These are phyloP conservation scores for Coregonus sp. DNA, from an alignment of 2,797 vertebrate species.

Conservation along the genomic window DNA sequence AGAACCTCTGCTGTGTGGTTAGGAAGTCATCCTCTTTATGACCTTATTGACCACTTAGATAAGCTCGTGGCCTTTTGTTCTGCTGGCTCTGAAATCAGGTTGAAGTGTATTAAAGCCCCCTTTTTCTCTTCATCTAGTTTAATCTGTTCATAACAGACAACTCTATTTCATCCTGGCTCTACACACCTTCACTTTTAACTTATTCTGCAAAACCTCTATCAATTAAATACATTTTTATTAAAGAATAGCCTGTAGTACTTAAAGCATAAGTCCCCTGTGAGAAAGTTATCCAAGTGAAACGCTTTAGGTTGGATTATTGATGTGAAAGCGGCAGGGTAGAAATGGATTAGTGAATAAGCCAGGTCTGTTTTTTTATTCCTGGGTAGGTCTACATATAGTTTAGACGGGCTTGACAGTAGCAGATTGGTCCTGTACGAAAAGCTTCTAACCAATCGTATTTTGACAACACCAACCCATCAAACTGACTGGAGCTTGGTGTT, in stretches of 20 bases:
- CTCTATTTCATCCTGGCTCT: neutral
- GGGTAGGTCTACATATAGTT: neutral
- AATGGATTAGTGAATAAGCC: neutral
- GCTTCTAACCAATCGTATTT: neutral
- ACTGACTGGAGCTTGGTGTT: neutral
- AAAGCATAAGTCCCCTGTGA: constrained; percentile 2
- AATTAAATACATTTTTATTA: constrained; percentile 7
- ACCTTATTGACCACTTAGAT: neutral
- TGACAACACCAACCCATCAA: neutral
- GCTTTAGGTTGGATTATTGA: constrained; percentile 7
- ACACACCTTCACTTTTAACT: neutral
- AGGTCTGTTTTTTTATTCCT: neutral
- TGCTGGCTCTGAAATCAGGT: constrained; percentile 13
- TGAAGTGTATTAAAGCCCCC: constrained; percentile 28
- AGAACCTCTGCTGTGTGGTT: neutral
- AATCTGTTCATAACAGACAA: constrained; percentile 8
- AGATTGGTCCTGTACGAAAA: too few relatives aligned
- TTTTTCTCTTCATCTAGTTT: neutral
- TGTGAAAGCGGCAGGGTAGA: neutral
- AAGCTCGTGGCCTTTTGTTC: neutral
- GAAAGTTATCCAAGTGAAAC: constrained; percentile 11
- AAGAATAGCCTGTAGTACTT: neutral
- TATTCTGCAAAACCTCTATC: constrained; percentile 14
- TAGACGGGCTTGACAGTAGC: neutral
- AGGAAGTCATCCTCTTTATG: neutral